These are phyloP conservation scores for Agrotis ipsilon DNA, from an alignment of 2,888 invertebrate genomes.

Conservation along the genomic window DNA sequence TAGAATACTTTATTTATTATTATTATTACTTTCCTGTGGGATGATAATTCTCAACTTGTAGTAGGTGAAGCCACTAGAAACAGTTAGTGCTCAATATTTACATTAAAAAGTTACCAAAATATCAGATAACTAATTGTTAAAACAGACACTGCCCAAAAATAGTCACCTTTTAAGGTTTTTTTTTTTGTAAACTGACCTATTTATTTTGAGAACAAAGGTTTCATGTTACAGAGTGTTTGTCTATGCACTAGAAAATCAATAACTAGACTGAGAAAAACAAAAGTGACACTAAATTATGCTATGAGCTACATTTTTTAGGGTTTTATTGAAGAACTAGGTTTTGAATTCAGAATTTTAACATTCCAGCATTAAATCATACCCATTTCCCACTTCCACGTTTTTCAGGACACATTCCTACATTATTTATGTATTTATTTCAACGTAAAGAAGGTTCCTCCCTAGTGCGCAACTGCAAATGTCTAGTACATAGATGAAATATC, in stretches of 20 bases:
- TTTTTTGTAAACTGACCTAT: background rate
- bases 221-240: slow-evolving; percentile 6
- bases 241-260: slow-evolving; percentile 8
- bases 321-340: too few species aligned
- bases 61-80: too few species aligned
- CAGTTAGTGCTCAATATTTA: too few species aligned
- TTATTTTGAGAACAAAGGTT: background rate
- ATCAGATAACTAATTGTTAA: slow-evolving; percentile 2
- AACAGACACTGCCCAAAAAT: background rate
- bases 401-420: background rate
- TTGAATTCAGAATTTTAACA: background rate
- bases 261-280: background rate
- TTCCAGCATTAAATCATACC: background rate
- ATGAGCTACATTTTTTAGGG: background rate
- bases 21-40: too few species aligned
- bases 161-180: background rate
- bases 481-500: background rate
- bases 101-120: too few species aligned
- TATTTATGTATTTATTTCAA: background rate
- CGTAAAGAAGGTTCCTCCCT: background rate
- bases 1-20: too few species aligned
- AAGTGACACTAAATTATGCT: too few species aligned
- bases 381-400: background rate
- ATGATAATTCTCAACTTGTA: too few species aligned
- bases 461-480: slow-evolving; percentile 42